Evolutionary conservation across 2,797 vertebrate species (phyloP).

Genomic region (Cynodonichthys magdalenae): DNA sequence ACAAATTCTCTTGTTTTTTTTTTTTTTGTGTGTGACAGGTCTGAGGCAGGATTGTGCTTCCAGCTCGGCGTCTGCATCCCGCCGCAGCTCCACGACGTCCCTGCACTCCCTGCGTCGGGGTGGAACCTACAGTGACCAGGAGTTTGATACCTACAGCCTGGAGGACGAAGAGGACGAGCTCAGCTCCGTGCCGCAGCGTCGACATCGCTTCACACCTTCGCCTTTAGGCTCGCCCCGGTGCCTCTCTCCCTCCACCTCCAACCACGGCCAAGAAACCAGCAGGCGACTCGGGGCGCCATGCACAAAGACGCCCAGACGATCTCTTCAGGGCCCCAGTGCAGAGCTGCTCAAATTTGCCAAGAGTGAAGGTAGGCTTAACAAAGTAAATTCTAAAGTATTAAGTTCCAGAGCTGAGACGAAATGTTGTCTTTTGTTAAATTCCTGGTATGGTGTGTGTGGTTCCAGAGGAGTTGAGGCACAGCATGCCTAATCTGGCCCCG

Average conservation of each 20-base stretch:
- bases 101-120: slow-evolving; percentile 88
- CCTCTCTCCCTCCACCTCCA: slow-evolving; percentile 85
- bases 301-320: slow-evolving; percentile 82
- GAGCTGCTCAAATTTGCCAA: slow-evolving; percentile 87
- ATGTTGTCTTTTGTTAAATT: slow-evolving; percentile 45
- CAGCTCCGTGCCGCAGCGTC: slow-evolving; percentile 77
- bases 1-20: slow-evolving; percentile 2
- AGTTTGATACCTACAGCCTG: slow-evolving; percentile 90
- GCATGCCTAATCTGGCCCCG: slow-evolving; percentile 93
- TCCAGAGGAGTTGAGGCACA: slow-evolving; percentile 92
- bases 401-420: slow-evolving; percentile 5
- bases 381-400: background rate
- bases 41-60: slow-evolving; percentile 93
- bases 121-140: slow-evolving; percentile 92
- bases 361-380: slow-evolving; percentile 84
- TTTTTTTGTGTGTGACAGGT: slow-evolving; percentile 72
- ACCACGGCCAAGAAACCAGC: slow-evolving; percentile 76
- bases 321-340: slow-evolving; percentile 82
- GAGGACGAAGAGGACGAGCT: slow-evolving; percentile 91
- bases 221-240: slow-evolving; percentile 90
- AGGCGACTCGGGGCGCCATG: slow-evolving; percentile 73
- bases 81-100: slow-evolving; percentile 90
- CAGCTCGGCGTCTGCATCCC: slow-evolving; percentile 87
- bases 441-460: slow-evolving; percentile 63
- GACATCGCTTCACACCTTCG: slow-evolving; percentile 86